These are phyloP conservation scores for Neodiprion fabricii DNA, from an alignment of 1,140 invertebrate genomes.

Conservation along the genomic window DNA sequence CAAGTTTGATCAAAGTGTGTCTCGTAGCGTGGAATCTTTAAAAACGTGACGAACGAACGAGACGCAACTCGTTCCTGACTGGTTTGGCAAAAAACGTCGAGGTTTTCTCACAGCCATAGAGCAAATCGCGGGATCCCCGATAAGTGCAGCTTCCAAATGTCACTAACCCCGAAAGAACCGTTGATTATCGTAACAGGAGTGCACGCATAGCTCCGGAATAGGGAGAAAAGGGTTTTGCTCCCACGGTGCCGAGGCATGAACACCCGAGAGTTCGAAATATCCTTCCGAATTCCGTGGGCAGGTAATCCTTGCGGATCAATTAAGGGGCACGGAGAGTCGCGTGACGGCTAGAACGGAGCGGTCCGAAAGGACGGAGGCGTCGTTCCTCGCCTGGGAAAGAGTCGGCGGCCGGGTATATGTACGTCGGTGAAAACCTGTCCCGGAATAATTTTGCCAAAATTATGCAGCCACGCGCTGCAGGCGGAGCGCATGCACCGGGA, in stretches of 20 bases:
- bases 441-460: conserved; percentile 26
- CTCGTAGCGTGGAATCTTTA: too few relatives aligned
- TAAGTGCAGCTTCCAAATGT: too few relatives aligned
- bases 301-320: conserved; percentile 29
- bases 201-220: neutral
- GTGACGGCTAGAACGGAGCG: conserved; percentile 25
- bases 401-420: conserved; percentile 10
- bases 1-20: too few relatives aligned
- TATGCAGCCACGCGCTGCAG: conserved; percentile 22
- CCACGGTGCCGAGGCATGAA: conserved; percentile 4
- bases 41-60: too few relatives aligned
- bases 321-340: conserved; percentile 29
- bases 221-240: neutral
- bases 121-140: too few relatives aligned
- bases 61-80: too few relatives aligned
- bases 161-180: too few relatives aligned
- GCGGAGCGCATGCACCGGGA: neutral
- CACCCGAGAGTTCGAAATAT: conserved; percentile 9
- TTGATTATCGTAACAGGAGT: too few relatives aligned
- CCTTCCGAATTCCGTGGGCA: conserved; percentile 31
- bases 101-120: too few relatives aligned
- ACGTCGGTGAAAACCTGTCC: conserved; percentile 17
- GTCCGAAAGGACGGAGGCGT: neutral
- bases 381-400: neutral
- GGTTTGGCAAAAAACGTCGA: too few relatives aligned